phyloP scores from a whole-genome alignment of 2,888 invertebrate species.

The Pristionchus fissidentatus region DNA sequence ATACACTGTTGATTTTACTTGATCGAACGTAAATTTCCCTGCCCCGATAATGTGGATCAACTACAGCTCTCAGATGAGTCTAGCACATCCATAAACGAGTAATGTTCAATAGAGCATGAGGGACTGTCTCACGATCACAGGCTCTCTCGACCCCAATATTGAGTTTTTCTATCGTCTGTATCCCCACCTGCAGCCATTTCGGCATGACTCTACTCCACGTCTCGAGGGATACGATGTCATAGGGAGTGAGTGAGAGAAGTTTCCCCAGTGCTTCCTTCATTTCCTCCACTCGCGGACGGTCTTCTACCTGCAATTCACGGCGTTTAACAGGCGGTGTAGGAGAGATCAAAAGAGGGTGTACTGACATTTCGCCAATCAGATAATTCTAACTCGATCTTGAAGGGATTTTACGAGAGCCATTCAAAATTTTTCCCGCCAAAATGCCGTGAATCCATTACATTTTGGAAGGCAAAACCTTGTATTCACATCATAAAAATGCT shows the following conservation, averaged over 20 bases:
- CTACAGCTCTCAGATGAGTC: too few species aligned
- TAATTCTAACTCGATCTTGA: not conserved
- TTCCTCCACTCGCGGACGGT: constrained; percentile 82
- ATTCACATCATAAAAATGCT: too few species aligned
- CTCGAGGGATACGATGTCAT: constrained; percentile 88
- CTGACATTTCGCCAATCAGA: not conserved
- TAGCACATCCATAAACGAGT: too few species aligned
- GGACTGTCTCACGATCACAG: too few species aligned
- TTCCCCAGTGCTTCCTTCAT: constrained; percentile 86
- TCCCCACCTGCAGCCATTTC: constrained; percentile 90
- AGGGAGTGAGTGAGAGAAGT: constrained; percentile 94
- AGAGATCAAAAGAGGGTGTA: not conserved
- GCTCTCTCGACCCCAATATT: too few species aligned
- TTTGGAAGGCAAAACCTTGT: too few species aligned
- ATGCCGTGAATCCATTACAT: not conserved
- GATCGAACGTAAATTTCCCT: too few species aligned
- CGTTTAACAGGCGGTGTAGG: too few species aligned
- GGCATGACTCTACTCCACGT: constrained; percentile 98
- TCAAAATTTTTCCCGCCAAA: too few species aligned
- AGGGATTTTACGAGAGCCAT: not conserved
- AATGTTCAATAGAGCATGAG: too few species aligned
- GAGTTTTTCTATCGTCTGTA: too few species aligned
- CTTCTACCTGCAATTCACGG: constrained; percentile 56
- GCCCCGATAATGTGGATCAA: too few species aligned
- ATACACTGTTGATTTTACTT: constrained; percentile 45